Evolutionary conservation across 2,797 vertebrate species (phyloP), one percentile per base, ranked within the genome.

Genomic region (Chaunax sp.): DNA sequence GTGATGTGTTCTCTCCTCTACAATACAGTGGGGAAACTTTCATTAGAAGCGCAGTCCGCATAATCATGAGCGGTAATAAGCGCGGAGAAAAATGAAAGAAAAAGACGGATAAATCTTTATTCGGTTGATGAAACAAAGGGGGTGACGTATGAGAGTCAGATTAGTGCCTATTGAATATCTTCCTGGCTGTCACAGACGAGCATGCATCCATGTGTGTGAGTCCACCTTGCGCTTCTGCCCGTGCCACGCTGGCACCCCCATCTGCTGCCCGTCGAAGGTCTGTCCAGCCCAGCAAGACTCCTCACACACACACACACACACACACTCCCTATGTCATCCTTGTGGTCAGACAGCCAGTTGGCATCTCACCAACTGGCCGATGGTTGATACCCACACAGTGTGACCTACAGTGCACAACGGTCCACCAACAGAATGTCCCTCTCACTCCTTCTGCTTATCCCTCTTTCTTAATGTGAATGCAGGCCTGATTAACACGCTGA

Each of bases 241-340:
- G 56, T 75, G 70, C 67, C 87, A 89, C 62, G 69, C 89, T 82
- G 84, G 68, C 82, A 77, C 73, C 74, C 59, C 92, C 89, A 89
- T 94, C 92, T 94, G 92, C 87, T 83, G 63, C 77, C 83, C 55
- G 89, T 86, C 84, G 53, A 78, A 77, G 74, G 78, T 79, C 84
- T 75, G 87, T 76, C 84, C 87, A 28, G 68, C 87, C 61, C 89
- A 86, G 82, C 76, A 47, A 69, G 81, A 80, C 54, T 69, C 72
- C 69, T 61, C 70, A 60, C 54, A 49, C 80, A 75, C 76, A 74
- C 72, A 74, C 51, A 55, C 59, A 72, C 50, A 60, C 49, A 58
- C 65, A 69, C 35, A 41, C 76, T 66, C 75, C 67, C 75, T 6
- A 26, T 26, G 77, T 81, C 67, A 79, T 77, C 81, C 78, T 81